phyloP scores from a whole-genome alignment of 2,888 invertebrate species.

The Zeuzera pyrina region DNA sequence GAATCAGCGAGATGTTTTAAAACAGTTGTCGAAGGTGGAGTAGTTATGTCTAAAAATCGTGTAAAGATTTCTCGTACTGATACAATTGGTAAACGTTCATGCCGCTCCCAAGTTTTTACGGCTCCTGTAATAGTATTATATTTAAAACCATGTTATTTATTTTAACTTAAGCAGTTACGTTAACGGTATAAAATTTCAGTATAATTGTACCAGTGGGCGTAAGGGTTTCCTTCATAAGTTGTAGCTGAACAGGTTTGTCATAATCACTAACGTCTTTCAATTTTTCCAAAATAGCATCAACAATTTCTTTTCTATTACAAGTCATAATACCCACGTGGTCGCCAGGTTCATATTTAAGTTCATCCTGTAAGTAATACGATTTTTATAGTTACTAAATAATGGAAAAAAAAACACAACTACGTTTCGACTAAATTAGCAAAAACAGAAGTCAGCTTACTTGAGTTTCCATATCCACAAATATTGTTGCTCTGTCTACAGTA shows the following conservation, averaged over 20 bases:
- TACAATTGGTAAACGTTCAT: slow-evolving; percentile 84
- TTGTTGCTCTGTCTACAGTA: slow-evolving; percentile 67
- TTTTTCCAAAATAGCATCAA: slow-evolving; percentile 81
- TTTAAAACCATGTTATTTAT: neutral
- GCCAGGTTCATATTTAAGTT: slow-evolving; percentile 86
- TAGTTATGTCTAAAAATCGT: slow-evolving; percentile 91
- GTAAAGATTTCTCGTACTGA: slow-evolving; percentile 82
- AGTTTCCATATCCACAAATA: slow-evolving; percentile 73
- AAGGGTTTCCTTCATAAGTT: slow-evolving; percentile 86
- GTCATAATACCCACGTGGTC: slow-evolving; percentile 96
- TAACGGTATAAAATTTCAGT: neutral
- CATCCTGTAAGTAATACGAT: slow-evolving; percentile 34
- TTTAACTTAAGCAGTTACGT: neutral
- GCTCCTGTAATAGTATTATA: slow-evolving; percentile 75
- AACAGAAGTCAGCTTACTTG: slow-evolving; percentile 34
- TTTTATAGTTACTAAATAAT: slow-evolving; percentile 1
- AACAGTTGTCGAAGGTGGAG: slow-evolving; percentile 89
- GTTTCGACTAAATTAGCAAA: neutral
- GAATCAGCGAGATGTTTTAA: slow-evolving; percentile 85
- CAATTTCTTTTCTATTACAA: slow-evolving; percentile 83
- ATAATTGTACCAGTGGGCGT: slow-evolving; percentile 80
- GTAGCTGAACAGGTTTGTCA: slow-evolving; percentile 81
- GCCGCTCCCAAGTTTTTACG: slow-evolving; percentile 87
- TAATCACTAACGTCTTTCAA: slow-evolving; percentile 78
- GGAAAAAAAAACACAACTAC: neutral